Base-by-base conservation (phyloP, 2,797 vertebrate species). In the Pseudopleuronectes americanus region DNA sequence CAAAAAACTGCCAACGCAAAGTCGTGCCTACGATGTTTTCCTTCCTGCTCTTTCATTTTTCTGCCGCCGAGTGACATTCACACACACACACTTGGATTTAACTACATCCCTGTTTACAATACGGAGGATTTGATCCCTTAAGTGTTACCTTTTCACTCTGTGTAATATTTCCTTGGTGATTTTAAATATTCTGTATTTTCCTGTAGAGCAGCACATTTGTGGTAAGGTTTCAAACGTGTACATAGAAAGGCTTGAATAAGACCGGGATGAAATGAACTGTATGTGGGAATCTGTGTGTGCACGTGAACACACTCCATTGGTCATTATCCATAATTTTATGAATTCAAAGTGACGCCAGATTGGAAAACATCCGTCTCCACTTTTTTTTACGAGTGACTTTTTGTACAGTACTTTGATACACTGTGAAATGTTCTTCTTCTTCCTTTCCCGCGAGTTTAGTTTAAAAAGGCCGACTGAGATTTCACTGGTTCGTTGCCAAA, bases 321-420 rank as follows among this genome's bases (percentile, higher is more conserved):
- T 84, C 60, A 57, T 58, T 63, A 71, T 80, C 64, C 78, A 5
- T 62, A 45, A 59, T 56, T 48, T 21, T 22, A 81, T 66, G 7
- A 76, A 53, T 76, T 59, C 45, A 82, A 72, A 55, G 69, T 83
- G 54, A 71, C 60, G 58, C 63, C 75, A 63, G 41, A 79, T 80
- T 62, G 77, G 52, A 75, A 76, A 69, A 58, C 28, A 66, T 59
- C 14, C 58, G 28, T 80, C 49, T 77, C 76, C 22, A 12, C 9
- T 19, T 26, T 31, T 31, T 80, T 89, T 85, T 45, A 22, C 2
- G 64, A 66, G 72, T 22, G 16, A 74, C 75, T 59, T 57, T 88
- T 93, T 93, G 90, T 94, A 94, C 79, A 83, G 45, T 87, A 74
- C 84, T 91, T 91, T 91, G 83, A 92, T 87, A 92, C 88, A 89